Conservation (phyloP, 2,888 invertebrate genomes). For the Drosophila melanosoma region DNA sequence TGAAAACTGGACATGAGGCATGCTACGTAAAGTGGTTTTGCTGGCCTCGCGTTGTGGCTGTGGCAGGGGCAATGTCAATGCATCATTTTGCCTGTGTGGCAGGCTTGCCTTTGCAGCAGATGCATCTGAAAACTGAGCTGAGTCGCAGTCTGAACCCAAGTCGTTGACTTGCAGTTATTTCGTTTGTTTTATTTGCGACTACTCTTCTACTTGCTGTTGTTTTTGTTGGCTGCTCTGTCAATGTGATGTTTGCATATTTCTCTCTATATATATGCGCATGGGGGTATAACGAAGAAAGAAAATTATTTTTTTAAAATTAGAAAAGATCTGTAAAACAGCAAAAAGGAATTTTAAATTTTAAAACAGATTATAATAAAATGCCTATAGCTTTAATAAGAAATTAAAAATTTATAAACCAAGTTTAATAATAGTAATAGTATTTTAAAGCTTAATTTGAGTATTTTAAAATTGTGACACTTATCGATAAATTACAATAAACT, state of each 20-base stretch:
- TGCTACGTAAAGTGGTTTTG: conserved; percentile 37
- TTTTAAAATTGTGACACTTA: no score
- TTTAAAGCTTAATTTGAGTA: no score
- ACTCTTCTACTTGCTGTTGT: background rate
- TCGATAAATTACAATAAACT: background rate
- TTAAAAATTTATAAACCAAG: no score
- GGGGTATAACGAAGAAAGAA: background rate
- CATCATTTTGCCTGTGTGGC: conserved; percentile 1
- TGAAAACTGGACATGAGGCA: conserved; percentile 4
- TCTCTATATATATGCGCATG: background rate
- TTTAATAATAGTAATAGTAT: no score
- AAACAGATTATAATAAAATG: no score
- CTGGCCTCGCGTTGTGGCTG: background rate
- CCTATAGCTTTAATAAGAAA: no score
- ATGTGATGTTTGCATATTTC: background rate
- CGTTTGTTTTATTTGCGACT: conserved; percentile 1
- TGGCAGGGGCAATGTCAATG: background rate
- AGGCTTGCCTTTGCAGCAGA: conserved; percentile 1
- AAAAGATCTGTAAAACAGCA: no score
- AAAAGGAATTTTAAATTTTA: no score
- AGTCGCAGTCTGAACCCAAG: background rate
- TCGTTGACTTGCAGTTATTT: background rate
- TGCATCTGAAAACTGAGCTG: background rate
- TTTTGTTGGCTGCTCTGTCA: background rate
- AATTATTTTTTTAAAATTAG: no score